Evolutionary conservation across 2,797 vertebrate species (phyloP), one percentile per base, ranked within the genome.

Genomic region (Ctenosaura bakeri): DNA sequence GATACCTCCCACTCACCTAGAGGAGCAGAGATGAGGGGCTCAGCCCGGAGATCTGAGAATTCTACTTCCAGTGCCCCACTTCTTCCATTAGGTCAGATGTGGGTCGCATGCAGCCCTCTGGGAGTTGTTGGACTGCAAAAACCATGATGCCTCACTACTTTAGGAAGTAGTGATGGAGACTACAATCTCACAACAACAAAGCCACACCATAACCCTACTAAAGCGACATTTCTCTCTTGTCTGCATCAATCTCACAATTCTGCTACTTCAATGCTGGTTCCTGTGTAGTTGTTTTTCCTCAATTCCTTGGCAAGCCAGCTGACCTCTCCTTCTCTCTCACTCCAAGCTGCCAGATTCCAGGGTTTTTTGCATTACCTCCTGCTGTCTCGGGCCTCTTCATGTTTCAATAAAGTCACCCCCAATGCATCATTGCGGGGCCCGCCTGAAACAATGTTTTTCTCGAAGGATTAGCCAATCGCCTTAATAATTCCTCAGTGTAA

Each of bases 401-500:
- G 42, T 32, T 35, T 52, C 74, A 84, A 88, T 85, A 80, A 85
- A 73, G 73, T 82, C 66, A 83, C 16, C 35, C 6, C 71, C 74
- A 10, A 87, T 83, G 56, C 86, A 78, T 56, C 74, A 83, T 86
- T 8, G 7, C 59, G 0, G 18, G 14, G 69, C 35, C 83, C 62
- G 83, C 85, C 64, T 62, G 84, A 92, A 93, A 88, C 59, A 52
- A 88, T 89, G 83, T 91, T 91, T 90, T 92, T 89, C 91, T 6
- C 4, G 54, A 62, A 56, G 88, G 92, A 92, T 93, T 94, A 92
- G 89, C 90, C 89, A 88, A 83, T 18, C 22, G 35, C 90, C 91
- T 78, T 91, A 87, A 90, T 92, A 93, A 93, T 91, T 90, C 80
- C 88, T 71, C 91, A 42, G 35, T 81, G 86, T 84, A 90, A 85